Evolutionary conservation across 2,113 vertebrate genomes (phyloP).

Genomic region (Centrocercus urophasianus): DNA sequence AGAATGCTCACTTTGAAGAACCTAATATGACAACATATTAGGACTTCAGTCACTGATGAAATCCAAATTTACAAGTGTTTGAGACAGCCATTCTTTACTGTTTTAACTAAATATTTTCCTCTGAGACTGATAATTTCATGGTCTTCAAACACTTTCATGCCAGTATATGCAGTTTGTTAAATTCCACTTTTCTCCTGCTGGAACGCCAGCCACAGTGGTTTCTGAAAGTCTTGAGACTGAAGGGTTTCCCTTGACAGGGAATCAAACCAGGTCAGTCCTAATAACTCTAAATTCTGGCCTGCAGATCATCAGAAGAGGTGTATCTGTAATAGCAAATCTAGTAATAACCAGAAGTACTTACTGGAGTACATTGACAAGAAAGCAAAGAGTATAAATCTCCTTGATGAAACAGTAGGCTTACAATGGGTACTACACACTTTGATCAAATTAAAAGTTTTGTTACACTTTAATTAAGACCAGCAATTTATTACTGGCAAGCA

Average conservation of each 20-base stretch:
- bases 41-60: not conserved
- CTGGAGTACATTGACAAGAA: not conserved
- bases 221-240: not conserved
- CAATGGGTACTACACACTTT: not conserved
- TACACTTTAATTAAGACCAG: constrained; percentile 41
- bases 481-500: constrained; percentile 9
- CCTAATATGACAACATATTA: not conserved
- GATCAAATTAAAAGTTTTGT: constrained; percentile 50
- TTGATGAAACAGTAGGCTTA: constrained; percentile 14
- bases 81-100: not conserved
- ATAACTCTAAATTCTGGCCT: not conserved
- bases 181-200: not conserved
- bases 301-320: not conserved
- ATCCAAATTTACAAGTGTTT: not conserved
- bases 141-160: not conserved
- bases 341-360: constrained; percentile 21
- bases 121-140: not conserved
- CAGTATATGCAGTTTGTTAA: not conserved
- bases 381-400: constrained; percentile 3
- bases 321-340: constrained; percentile 12
- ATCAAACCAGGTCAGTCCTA: not conserved
- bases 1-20: not conserved
- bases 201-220: not conserved
- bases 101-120: not conserved
- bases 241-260: not conserved